Conservation (phyloP, 2,888 invertebrate species). For the Lasioglossum marginatum region DNA sequence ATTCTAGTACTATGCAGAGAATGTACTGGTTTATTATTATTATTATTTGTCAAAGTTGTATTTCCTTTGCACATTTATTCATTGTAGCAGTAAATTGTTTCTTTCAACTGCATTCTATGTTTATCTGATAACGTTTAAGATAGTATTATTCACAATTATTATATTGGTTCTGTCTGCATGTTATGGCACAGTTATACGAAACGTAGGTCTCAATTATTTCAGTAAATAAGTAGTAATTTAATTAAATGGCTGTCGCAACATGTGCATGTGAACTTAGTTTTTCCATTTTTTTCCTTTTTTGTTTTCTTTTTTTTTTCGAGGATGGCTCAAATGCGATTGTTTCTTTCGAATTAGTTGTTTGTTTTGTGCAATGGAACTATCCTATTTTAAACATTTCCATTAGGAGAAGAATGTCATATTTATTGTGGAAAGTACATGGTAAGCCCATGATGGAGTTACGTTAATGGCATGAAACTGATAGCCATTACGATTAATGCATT, state of each 20-base stretch:
- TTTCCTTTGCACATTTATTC: slow-evolving; percentile 42
- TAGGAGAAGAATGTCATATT: not conserved
- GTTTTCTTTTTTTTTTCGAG: slow-evolving; percentile 38
- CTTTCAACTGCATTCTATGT: slow-evolving; percentile 51
- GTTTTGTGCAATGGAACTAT: slow-evolving; percentile 30
- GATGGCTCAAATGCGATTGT: slow-evolving; percentile 72
- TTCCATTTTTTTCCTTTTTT: not conserved
- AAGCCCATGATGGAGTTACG: not conserved
- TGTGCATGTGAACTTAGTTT: slow-evolving; percentile 75
- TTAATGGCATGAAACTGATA: not conserved
- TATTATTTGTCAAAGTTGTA: slow-evolving; percentile 32
- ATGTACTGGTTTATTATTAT: slow-evolving; percentile 28
- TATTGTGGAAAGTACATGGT: slow-evolving; percentile 3
- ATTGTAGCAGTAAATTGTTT: slow-evolving; percentile 57
- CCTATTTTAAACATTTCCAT: slow-evolving; percentile 10
- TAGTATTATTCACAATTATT: slow-evolving; percentile 51
- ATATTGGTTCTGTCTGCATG: slow-evolving; percentile 77
- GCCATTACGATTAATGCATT: not conserved
- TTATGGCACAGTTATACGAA: slow-evolving; percentile 71
- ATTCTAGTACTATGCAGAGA: slow-evolving; percentile 26
- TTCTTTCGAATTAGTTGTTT: slow-evolving; percentile 38
- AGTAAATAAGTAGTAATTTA: slow-evolving; percentile 64
- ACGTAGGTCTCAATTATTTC: slow-evolving; percentile 68
- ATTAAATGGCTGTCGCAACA: slow-evolving; percentile 75
- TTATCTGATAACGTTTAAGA: slow-evolving; percentile 48